Percentiles rank a stretch among this genome's conserved stretches.
These are phyloP conservation scores for Drosophila pegasa DNA, from an alignment of 2,888 invertebrate species.

Conservation along the genomic window DNA sequence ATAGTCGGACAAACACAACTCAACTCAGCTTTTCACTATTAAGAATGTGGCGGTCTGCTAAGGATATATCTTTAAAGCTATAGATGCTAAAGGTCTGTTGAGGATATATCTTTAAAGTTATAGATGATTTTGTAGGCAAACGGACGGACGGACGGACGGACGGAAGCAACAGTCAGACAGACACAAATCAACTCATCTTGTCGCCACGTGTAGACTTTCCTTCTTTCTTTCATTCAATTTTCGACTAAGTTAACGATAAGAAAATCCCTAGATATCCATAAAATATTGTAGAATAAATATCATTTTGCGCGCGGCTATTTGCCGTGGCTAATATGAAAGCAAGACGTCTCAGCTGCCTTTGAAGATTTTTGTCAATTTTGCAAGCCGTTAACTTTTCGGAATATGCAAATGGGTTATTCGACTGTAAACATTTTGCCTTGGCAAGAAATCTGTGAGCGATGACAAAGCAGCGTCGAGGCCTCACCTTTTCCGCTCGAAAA, in stretches of 20 bases:
- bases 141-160: neutral
- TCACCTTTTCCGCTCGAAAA: too few species aligned
- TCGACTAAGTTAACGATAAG: too few species aligned
- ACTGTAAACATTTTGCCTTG: conserved; percentile 51
- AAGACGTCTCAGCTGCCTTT: conserved; percentile 9
- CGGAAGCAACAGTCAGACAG: too few species aligned
- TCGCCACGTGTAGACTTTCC: too few species aligned
- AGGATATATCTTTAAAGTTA: neutral
- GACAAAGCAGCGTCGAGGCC: conserved; percentile 43
- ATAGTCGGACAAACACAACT: too few species aligned
- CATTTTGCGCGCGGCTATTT: neutral
- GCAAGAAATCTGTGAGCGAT: conserved; percentile 34
- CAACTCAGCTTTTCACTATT: too few species aligned
- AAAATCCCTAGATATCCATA: neutral
- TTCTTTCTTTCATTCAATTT: too few species aligned
- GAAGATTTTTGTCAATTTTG: conserved; percentile 59
- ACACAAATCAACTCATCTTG: neutral
- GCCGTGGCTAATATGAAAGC: too few species aligned
- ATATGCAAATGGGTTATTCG: conserved; percentile 71
- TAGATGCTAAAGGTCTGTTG: too few species aligned
- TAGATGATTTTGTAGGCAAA: neutral
- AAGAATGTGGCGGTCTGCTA: too few species aligned
- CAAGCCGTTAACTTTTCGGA: conserved; percentile 71
- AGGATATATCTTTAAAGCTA: too few species aligned
- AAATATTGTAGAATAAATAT: neutral